Percentiles rank a stretch among this genome's conserved stretches.
These are phyloP conservation scores for Folsomia candida DNA, from an alignment of 2,888 invertebrate genomes.

Conservation along the genomic window DNA sequence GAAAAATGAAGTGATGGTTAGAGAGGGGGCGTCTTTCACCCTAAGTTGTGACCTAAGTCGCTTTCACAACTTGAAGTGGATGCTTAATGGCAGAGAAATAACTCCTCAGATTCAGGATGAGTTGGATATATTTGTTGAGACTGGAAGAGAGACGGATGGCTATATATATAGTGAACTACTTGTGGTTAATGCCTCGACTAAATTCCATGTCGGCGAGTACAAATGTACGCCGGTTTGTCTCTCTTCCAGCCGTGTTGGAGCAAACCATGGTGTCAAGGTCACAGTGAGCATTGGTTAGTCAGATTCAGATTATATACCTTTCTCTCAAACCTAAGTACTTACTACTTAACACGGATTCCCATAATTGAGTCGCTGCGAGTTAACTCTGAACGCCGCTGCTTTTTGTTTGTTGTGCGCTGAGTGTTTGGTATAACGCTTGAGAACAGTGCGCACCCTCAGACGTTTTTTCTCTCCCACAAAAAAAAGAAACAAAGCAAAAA, in stretches of 20 bases:
- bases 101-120: conserved; percentile 38
- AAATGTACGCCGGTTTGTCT: conserved; percentile 46
- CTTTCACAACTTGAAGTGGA: conserved; percentile 45
- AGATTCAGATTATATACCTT: neutral
- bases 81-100: conserved; percentile 39
- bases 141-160: conserved; percentile 32
- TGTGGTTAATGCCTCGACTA: conserved; percentile 44
- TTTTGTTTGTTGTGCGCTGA: neutral
- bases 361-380: neutral
- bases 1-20: conserved; percentile 37
- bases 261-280: conserved; percentile 46
- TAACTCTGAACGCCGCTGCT: no score
- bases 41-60: conserved; percentile 41
- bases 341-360: neutral
- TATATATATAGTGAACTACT: conserved; percentile 40
- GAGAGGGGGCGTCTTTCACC: conserved; percentile 41
- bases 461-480: no score
- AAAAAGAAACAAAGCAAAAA: no score
- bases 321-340: neutral
- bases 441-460: no score
- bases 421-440: no score
- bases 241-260: conserved; percentile 26
- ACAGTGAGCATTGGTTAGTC: conserved; percentile 48
- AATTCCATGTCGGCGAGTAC: conserved; percentile 48
- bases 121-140: conserved; percentile 27